These are phyloP conservation scores for Petrosia ficiformis DNA, from an alignment of 37 sponge, comb jelly and placozoan genomes.

Conservation along the genomic window DNA sequence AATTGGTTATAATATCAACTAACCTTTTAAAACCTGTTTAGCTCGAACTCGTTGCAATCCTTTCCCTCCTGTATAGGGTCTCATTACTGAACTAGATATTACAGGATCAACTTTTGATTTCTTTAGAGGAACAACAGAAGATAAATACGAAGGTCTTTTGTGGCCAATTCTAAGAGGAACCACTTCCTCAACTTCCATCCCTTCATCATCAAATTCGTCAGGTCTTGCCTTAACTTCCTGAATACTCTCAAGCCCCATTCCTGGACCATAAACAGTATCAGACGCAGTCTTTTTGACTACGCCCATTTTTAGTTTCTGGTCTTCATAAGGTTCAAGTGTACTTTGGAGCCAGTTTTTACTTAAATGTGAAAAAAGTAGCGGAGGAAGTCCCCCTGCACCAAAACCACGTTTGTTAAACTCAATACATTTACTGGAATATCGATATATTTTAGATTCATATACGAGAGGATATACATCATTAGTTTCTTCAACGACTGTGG, in stretches of 20 bases:
- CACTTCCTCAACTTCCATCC: not conserved
- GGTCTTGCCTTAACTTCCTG: not conserved
- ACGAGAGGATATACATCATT: conserved; percentile 1
- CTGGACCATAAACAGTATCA: conserved; percentile 24
- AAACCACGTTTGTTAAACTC: conserved; percentile 52
- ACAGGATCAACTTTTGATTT: not conserved
- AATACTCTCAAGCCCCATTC: conserved; percentile 12
- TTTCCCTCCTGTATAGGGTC: conserved; percentile 15
- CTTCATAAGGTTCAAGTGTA: not conserved
- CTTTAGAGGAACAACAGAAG: not conserved
- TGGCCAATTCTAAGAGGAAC: not conserved
- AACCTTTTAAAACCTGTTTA: conserved; percentile 3
- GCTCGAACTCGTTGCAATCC: not conserved
- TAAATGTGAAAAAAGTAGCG: conserved; percentile 47
- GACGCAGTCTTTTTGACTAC: not conserved
- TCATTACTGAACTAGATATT: not conserved
- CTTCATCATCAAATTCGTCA: not conserved
- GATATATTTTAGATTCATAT: not conserved
- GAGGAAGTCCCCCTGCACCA: conserved; percentile 72
- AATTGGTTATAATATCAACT: not conserved
- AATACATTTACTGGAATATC: too few species aligned
- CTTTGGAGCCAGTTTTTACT: conserved; percentile 40
- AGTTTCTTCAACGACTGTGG: too few species aligned
- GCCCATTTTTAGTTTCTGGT: not conserved
- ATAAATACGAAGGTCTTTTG: not conserved